Base-by-base conservation (phyloP, 2,888 invertebrate genomes). In the Brachylomia viminalis region DNA sequence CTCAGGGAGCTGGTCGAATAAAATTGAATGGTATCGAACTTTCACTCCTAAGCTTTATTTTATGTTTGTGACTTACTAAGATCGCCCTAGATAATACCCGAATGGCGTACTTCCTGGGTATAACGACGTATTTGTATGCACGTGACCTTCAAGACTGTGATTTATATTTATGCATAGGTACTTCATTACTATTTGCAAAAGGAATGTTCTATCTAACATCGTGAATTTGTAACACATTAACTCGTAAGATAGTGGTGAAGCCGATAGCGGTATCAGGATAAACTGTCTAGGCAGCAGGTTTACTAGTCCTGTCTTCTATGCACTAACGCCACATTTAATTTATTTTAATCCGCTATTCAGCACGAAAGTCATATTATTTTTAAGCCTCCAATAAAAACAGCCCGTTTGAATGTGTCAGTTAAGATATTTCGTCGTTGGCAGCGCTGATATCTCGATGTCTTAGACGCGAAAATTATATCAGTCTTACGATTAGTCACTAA, bases 281-380 rank as follows among this genome's bases (percentile, higher is more conserved):
- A 77, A 83, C 79, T 75, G 87, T 85, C 80, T 82, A 83, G 83
- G 83, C 58, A 86, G 83, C 88, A 79, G 81, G 83, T 88, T 88
- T 86, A 79, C 81, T 80, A 62, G 77, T 82, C 83, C 83, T 75
- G 66, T 84, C 85, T 78, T 76, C 76, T 70, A 75, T 74, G 73
- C 76, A 80, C 75, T 75, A 85, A 75, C 80, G 79, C 76, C 77
- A 74, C 77, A 85, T 72, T 77, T 77, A 78, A 85, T 85, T 79
- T 75, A 75, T 76, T 80, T 82, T 75, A 56, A 78, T 78, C 71
- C 73, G 82, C 62, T 86, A 79, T 75, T 45, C 69, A 74, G 70
- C 73, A 82, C 84, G 75, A 86, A 79, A 79, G 67, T 15, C 17
- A 58, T 42, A 80, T 68, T 77, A 77, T 65, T 77, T 82, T 66